A percentile compares a stretch with the other conserved stretches of the same genome.
These are phyloP conservation scores for Macrotrachela quadricornifera DNA, from an alignment of 1,140 invertebrate genomes.

Conservation along the genomic window DNA sequence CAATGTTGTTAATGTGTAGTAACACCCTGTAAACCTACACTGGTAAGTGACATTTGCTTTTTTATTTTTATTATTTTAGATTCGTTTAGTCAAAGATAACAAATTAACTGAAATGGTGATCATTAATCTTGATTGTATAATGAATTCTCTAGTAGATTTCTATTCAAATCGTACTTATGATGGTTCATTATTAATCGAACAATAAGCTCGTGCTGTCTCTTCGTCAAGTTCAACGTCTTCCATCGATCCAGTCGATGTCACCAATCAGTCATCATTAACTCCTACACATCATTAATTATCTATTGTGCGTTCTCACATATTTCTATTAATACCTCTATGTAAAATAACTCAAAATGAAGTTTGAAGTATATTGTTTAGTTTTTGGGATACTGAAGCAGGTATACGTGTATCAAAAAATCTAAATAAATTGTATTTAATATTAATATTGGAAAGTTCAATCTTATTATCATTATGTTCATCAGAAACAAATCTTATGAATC, in stretches of 20 bases:
- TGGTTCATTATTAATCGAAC: slow-evolving; percentile 51
- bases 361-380: slow-evolving; percentile 51
- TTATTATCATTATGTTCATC: slow-evolving; percentile 51
- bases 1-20: slow-evolving; percentile 61
- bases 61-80: too few relatives aligned
- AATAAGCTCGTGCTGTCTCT: slow-evolving; percentile 44
- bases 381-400: slow-evolving; percentile 59
- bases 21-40: slow-evolving; percentile 63
- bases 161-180: slow-evolving; percentile 24
- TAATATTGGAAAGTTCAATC: slow-evolving; percentile 71
- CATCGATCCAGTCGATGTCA: slow-evolving; percentile 43
- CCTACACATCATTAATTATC: slow-evolving; percentile 60
- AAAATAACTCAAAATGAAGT: slow-evolving; percentile 59
- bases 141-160: neutral
- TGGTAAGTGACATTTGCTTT: too few relatives aligned
- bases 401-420: slow-evolving; percentile 47
- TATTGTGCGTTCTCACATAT: slow-evolving; percentile 59
- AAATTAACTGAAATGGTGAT: slow-evolving; percentile 41
- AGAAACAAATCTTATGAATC: slow-evolving; percentile 40
- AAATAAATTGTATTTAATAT: slow-evolving; percentile 52
- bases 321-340: slow-evolving; percentile 66
- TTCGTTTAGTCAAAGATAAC: slow-evolving; percentile 44
- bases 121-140: neutral
- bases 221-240: too few relatives aligned
- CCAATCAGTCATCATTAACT: slow-evolving; percentile 47